phyloP scores from a whole-genome alignment of 2,797 vertebrate species.

The Myoxocephalus aenaeus region DNA sequence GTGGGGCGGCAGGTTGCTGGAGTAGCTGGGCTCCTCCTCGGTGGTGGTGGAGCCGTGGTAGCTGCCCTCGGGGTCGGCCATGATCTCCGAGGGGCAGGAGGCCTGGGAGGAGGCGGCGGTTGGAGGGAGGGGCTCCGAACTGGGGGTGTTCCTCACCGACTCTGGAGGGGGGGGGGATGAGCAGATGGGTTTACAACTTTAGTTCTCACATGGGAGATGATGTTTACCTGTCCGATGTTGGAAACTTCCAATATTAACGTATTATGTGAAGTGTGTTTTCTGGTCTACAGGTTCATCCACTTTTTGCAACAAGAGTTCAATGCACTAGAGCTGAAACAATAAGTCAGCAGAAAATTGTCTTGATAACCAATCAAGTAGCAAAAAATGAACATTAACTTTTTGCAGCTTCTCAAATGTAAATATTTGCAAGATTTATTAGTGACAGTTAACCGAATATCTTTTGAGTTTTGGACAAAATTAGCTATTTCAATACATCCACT shows the following conservation, averaged over 20 bases:
- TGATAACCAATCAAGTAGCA: no score
- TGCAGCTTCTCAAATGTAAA: constrained; percentile 1
- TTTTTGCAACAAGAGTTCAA: not conserved
- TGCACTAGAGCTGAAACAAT: not conserved
- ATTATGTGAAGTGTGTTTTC: not conserved
- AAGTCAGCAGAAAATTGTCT: no score
- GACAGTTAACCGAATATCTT: not conserved
- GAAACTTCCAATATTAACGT: not conserved
- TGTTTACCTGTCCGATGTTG: not conserved
- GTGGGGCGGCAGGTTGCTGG: constrained; percentile 85
- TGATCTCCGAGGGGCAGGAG: constrained; percentile 88
- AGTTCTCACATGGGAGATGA: not conserved
- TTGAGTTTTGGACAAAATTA: no score
- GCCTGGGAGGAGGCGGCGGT: constrained; percentile 84
- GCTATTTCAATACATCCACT: no score
- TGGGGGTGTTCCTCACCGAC: constrained; percentile 93
- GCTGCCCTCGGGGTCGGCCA: constrained; percentile 87
- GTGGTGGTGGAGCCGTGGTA: constrained; percentile 89
- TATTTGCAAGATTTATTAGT: not conserved
- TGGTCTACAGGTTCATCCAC: not conserved
- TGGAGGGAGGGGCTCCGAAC: constrained; percentile 90
- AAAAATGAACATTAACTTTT: no score
- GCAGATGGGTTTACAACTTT: not conserved
- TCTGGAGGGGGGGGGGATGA: constrained; percentile 79
- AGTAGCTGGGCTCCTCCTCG: constrained; percentile 90